Conservation (phyloP, 1,140 invertebrate genomes). For the Grapholita molesta region DNA sequence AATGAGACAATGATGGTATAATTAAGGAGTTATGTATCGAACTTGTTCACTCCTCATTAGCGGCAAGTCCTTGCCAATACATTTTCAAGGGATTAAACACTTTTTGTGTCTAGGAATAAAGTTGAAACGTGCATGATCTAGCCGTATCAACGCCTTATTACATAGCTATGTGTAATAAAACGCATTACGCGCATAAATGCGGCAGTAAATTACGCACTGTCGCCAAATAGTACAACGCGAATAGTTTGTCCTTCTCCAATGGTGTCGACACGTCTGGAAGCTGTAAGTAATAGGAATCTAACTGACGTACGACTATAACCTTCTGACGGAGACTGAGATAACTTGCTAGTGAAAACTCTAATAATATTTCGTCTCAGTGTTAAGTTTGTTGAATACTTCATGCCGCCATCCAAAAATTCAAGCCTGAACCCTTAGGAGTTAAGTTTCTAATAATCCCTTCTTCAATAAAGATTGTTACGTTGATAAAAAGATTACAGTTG, state of each 20-base stretch:
- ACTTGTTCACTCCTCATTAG: not conserved
- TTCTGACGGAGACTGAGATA: too few species aligned
- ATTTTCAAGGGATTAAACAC: not conserved
- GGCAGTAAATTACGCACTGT: conserved; percentile 71
- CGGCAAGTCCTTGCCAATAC: not conserved
- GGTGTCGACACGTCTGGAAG: conserved; percentile 26
- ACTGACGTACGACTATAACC: too few species aligned
- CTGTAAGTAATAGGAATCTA: not conserved
- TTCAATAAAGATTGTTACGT: too few species aligned
- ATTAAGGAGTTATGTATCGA: not conserved
- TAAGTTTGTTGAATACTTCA: too few species aligned
- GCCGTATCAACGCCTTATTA: conserved; percentile 31
- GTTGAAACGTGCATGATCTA: not conserved
- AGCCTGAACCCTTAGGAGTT: too few species aligned
- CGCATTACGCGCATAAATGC: conserved; percentile 60
- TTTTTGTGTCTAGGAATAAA: conserved; percentile 16
- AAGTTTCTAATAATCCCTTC: too few species aligned
- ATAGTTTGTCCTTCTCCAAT: conserved; percentile 52
- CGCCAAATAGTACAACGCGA: conserved; percentile 63
- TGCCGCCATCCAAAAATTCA: too few species aligned
- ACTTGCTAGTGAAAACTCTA: too few species aligned
- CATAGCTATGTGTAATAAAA: conserved; percentile 50
- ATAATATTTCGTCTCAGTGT: too few species aligned
- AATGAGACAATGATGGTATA: not conserved
- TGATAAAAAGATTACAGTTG: too few species aligned